Base-by-base conservation (phyloP, 2,888 invertebrate genomes). In the Nasonovia ribisnigri region DNA sequence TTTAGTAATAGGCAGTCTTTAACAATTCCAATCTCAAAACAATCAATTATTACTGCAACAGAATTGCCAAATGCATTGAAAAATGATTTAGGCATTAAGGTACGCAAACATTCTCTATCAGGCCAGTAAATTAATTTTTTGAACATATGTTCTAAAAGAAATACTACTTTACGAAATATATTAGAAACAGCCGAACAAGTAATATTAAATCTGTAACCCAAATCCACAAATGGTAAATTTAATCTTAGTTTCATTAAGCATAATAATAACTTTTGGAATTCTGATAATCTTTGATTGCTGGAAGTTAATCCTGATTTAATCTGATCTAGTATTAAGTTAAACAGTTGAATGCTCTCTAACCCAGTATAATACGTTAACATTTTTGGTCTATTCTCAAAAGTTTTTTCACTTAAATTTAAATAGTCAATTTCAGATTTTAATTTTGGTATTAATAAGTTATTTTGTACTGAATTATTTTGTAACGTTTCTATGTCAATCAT, bases 1-100 rank as follows among this genome's bases (percentile, higher is more conserved):
- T n/a, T n/a, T n/a, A n/a, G n/a, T n/a, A n/a, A n/a, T n/a, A n/a
- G n/a, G n/a, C n/a, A n/a, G n/a, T n/a, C n/a, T n/a, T n/a, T n/a
- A n/a, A n/a, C n/a, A n/a, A n/a, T 95, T 94, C 95, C 93, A 67
- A 95, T 95, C 94, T 95, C 95, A 94, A 95, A 95, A 94, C 95
- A 95, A 91, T 95, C 95, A 42, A 95, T 95, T 29, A 95, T 95
- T 11, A 94, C 94, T 54, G 94, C 92, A 26, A 95, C 95, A 48
- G 42, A 29, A 24, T 89, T 84, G 10, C 93, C 93, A 91, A 88
- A 60, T 26, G 24, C 20, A 42, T 36, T 57, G 29, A 57, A 88
- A 67, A 92, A 92, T 24, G 48, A 48, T 46, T 6, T 46, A 36
- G 93, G 93, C 57, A 67, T 89, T 77, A 26, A 48, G 36, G n/a